These are phyloP conservation scores for Pharmacophagus antenor DNA, from an alignment of 2,888 invertebrate genomes.

Conservation along the genomic window DNA sequence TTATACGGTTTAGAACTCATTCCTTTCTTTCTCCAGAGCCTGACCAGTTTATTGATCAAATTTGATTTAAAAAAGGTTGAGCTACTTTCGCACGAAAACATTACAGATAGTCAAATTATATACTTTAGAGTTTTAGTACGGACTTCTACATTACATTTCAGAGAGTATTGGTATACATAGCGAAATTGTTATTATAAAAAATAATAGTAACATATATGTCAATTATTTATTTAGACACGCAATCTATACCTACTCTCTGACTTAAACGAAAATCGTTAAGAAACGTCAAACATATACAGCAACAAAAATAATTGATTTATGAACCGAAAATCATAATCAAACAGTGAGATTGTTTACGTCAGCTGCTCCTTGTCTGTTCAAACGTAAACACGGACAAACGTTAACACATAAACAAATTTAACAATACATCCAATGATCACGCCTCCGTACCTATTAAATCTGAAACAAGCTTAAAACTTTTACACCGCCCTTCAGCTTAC, in stretches of 20 bases:
- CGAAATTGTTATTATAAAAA: too few relatives aligned
- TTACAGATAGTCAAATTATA: too few relatives aligned
- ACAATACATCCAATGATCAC: slow-evolving; percentile 5
- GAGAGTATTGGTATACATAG: too few relatives aligned
- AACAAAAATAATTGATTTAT: slow-evolving; percentile 36
- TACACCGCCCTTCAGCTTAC: not conserved
- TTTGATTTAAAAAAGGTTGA: too few relatives aligned
- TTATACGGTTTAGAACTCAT: too few relatives aligned
- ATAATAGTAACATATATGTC: too few relatives aligned
- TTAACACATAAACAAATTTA: slow-evolving; percentile 8
- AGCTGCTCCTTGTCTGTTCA: slow-evolving; percentile 20
- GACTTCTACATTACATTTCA: too few relatives aligned
- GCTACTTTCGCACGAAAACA: too few relatives aligned
- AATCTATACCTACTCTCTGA: not conserved
- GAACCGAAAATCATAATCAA: slow-evolving; percentile 25
- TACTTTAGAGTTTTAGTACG: too few relatives aligned
- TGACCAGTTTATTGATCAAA: too few relatives aligned
- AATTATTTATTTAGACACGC: not conserved
- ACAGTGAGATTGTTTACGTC: slow-evolving; percentile 25
- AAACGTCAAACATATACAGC: slow-evolving; percentile 26
- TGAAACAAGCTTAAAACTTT: slow-evolving; percentile 4
- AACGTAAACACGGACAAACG: slow-evolving; percentile 20
- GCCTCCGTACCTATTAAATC: not conserved
- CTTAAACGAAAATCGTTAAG: slow-evolving; percentile 12
- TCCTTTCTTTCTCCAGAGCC: too few relatives aligned